phyloP scores from a whole-genome alignment of 2,888 invertebrate genomes.

The Xestia c-nigrum region DNA sequence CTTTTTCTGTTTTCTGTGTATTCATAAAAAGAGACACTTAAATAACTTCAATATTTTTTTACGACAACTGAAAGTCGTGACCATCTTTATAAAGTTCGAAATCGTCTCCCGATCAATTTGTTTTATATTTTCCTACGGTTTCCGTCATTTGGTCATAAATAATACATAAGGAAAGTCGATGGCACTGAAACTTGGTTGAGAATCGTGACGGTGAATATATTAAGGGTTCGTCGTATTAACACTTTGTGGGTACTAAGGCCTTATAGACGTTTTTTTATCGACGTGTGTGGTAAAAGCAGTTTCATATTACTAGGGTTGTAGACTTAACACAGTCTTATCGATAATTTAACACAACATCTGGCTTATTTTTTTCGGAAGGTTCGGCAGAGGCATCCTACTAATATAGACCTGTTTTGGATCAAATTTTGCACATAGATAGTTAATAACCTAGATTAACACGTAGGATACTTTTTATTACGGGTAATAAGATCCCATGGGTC shows the following conservation, averaged over 20 bases:
- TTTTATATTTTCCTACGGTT: conserved; percentile 35
- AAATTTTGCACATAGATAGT: too few relatives aligned
- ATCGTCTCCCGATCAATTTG: conserved; percentile 25
- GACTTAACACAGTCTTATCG: not conserved
- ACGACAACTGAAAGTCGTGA: not conserved
- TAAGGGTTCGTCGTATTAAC: conserved; percentile 36
- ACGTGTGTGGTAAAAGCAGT: not conserved
- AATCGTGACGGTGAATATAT: conserved; percentile 69
- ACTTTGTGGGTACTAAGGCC: conserved; percentile 22
- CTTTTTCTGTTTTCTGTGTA: not conserved
- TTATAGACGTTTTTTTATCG: conserved; percentile 32
- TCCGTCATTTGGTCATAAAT: conserved; percentile 46
- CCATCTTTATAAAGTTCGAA: conserved; percentile 39
- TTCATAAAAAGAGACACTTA: not conserved
- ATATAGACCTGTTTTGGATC: too few relatives aligned
- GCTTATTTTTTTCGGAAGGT: too few relatives aligned
- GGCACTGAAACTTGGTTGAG: conserved; percentile 38
- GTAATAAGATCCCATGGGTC: too few relatives aligned
- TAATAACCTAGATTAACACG: too few relatives aligned
- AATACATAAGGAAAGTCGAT: conserved; percentile 53
- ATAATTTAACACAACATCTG: too few relatives aligned
- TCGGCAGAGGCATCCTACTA: too few relatives aligned
- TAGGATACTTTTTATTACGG: too few relatives aligned
- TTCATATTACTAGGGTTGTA: conserved; percentile 8
- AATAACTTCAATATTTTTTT: not conserved